These are phyloP conservation scores for Drosophila sproati DNA, from an alignment of 1,140 invertebrate species.

Conservation along the genomic window DNA sequence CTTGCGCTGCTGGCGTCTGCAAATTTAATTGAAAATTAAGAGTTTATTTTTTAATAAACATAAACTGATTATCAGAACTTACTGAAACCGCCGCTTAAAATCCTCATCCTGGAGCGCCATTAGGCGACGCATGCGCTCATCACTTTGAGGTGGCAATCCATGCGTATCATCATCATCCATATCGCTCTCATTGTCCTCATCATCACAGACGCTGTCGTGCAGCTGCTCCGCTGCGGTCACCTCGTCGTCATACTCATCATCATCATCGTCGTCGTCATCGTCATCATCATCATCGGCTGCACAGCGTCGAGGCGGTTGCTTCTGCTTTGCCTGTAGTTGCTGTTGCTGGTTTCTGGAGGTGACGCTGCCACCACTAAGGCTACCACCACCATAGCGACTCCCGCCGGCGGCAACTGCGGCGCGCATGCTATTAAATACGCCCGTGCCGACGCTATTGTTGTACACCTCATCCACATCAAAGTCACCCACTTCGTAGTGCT, in stretches of 20 bases:
- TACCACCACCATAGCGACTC: constrained; percentile 78
- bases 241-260: constrained; percentile 86
- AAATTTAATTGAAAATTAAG: neutral
- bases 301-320: constrained; percentile 54
- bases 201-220: constrained; percentile 76
- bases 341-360: constrained; percentile 66
- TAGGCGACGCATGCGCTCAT: constrained; percentile 78
- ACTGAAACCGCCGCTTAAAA: constrained; percentile 83
- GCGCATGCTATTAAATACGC: constrained; percentile 72
- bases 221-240: constrained; percentile 65
- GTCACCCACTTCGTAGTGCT: constrained; percentile 88
- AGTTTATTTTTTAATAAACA: neutral
- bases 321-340: constrained; percentile 45
- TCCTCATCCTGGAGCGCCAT: constrained; percentile 85
- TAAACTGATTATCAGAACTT: constrained; percentile 31
- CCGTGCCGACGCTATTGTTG: constrained; percentile 72
- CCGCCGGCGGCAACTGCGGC: constrained; percentile 65
- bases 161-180: constrained; percentile 67
- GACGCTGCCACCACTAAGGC: constrained; percentile 68
- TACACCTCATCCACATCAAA: constrained; percentile 79
- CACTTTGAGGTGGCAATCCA: constrained; percentile 78
- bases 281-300: constrained; percentile 88
- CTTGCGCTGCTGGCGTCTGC: constrained; percentile 74
- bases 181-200: constrained; percentile 76
- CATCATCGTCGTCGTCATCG: constrained; percentile 88